Conservation (phyloP, 2,113 vertebrate species). For the Rhagologus leucostigma region DNA sequence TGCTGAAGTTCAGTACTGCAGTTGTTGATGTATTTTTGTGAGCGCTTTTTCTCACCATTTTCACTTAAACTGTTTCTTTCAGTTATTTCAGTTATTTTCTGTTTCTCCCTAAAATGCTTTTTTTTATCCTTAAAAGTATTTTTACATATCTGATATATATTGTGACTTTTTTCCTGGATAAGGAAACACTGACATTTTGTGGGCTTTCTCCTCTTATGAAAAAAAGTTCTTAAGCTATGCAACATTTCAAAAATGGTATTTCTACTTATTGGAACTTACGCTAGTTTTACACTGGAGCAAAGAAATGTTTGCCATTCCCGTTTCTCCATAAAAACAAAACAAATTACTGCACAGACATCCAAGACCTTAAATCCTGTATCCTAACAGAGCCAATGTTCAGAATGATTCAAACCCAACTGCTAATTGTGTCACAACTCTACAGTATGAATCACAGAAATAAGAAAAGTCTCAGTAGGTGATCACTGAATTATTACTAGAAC, state of each 20-base stretch:
- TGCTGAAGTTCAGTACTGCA: neutral
- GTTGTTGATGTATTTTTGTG: neutral
- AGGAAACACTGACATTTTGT: neutral
- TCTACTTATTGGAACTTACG: neutral
- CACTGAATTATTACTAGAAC: neutral
- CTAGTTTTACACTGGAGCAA: neutral
- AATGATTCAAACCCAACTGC: neutral
- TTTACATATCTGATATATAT: neutral
- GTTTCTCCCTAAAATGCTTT: neutral
- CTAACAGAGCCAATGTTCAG: neutral
- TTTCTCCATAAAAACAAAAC: neutral
- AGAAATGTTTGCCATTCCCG: neutral
- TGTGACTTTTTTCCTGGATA: rapidly evolving
- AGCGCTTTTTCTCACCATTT: neutral
- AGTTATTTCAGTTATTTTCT: neutral
- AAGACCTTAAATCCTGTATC: neutral
- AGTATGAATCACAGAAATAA: neutral
- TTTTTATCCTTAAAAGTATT: neutral
- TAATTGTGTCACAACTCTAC: neutral
- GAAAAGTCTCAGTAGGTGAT: neutral
- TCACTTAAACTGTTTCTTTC: neutral
- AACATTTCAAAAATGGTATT: neutral
- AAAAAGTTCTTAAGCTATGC: neutral
- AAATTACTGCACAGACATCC: neutral
- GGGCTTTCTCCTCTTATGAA: neutral